phyloP scores from a whole-genome alignment of 2,888 invertebrate genomes.

The Pasiphila rectangulata region DNA sequence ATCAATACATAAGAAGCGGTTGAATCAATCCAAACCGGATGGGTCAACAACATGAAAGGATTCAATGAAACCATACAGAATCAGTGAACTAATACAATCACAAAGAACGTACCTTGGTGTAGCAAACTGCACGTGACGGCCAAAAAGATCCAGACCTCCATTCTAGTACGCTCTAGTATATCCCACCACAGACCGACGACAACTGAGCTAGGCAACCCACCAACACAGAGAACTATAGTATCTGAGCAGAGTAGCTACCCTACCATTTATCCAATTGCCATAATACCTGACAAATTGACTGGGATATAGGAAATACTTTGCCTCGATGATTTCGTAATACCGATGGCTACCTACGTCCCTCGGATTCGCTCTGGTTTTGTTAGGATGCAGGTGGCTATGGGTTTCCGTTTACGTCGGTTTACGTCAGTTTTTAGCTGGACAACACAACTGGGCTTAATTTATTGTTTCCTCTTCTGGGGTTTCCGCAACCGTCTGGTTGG shows the following conservation, averaged over 20 bases:
- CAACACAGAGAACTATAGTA: conserved; percentile 22
- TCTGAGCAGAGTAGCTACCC: conserved; percentile 29
- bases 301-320: conserved; percentile 45
- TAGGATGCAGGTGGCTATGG: neutral
- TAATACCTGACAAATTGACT: conserved; percentile 61
- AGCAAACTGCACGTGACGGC: conserved; percentile 71
- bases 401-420: conserved; percentile 1
- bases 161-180: conserved; percentile 48
- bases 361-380: conserved; percentile 9
- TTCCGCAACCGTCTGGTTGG: no score
- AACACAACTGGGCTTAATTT: conserved; percentile 3
- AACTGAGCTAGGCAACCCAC: conserved; percentile 47
- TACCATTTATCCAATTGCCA: conserved; percentile 66
- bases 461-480: conserved; percentile 8
- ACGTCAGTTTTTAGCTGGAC: conserved; percentile 2
- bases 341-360: no score
- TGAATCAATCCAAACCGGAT: no score
- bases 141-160: conserved; percentile 61
- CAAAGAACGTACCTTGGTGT: conserved; percentile 66
- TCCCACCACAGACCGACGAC: conserved; percentile 48
- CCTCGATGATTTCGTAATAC: conserved; percentile 36
- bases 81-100: conserved; percentile 23
- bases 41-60: conserved; percentile 12
- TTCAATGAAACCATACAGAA: conserved; percentile 8
- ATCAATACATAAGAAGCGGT: no score